A percentile compares a stretch with the other conserved stretches of the same genome.
These are phyloP conservation scores for Pelagia noctiluca DNA, from an alignment of 30 jellyfish, hydroid and myxozoan species.

Conservation along the genomic window DNA sequence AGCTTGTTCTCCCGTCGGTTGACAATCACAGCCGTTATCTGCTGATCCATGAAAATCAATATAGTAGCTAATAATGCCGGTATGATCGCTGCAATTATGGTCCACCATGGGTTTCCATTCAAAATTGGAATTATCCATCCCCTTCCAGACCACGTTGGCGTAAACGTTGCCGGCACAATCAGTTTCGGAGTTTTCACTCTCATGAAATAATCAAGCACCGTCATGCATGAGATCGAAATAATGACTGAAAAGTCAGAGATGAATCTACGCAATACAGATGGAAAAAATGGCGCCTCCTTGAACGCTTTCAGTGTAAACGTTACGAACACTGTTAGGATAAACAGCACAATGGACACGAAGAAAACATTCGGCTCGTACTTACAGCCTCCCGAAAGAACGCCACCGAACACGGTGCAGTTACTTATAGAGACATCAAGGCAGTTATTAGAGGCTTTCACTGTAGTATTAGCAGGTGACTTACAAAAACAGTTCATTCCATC, in stretches of 20 bases:
- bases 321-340: constrained; percentile 47
- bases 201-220: constrained; percentile 63
- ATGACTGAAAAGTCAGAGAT: constrained; percentile 75
- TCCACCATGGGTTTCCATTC: constrained; percentile 83
- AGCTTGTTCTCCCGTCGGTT: constrained; percentile 74
- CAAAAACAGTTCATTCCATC: constrained; percentile 58
- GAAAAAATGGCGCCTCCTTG: constrained; percentile 51
- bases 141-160: constrained; percentile 76
- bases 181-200: constrained; percentile 75
- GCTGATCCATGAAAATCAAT: constrained; percentile 86
- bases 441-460: constrained; percentile 17
- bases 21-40: constrained; percentile 80
- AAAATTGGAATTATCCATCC: constrained; percentile 80
- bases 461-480: constrained; percentile 43
- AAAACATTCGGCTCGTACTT: constrained; percentile 72
- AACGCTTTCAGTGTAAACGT: constrained; percentile 65
- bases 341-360: constrained; percentile 52
- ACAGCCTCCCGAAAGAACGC: constrained; percentile 36
- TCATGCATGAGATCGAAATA: constrained; percentile 62
- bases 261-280: constrained; percentile 58
- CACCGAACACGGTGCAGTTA: constrained; percentile 49
- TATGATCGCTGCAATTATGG: constrained; percentile 75
- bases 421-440: constrained; percentile 33
- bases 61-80: constrained; percentile 81
- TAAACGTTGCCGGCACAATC: constrained; percentile 66